Evolutionary conservation across 2,113 vertebrate species (phyloP).

Genomic region (Vulpes lagopus): DNA sequence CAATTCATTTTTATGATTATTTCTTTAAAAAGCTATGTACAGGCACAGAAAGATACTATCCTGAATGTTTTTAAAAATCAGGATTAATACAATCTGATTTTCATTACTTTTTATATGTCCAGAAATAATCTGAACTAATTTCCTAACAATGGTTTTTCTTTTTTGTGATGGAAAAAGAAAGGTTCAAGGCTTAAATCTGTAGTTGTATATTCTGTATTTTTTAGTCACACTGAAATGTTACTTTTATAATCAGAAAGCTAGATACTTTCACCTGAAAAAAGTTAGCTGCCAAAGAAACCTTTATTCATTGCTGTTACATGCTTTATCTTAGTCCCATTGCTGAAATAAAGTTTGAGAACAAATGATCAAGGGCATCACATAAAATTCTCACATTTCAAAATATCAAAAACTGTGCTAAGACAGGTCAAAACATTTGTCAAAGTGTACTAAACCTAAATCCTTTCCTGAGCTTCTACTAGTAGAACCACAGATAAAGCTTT

Average conservation of each 20-base stretch:
- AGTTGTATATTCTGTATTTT: background rate
- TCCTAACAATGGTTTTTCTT: background rate
- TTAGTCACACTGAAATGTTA: background rate
- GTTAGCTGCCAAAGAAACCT: background rate
- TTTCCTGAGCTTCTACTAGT: background rate
- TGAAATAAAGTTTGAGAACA: slow-evolving; percentile 44
- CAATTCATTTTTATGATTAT: background rate
- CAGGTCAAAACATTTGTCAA: background rate
- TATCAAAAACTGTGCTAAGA: background rate
- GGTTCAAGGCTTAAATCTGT: background rate
- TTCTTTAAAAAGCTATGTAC: background rate
- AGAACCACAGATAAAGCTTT: background rate
- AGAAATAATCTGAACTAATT: slow-evolving; percentile 6
- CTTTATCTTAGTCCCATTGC: background rate
- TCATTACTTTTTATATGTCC: background rate
- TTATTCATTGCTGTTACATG: background rate
- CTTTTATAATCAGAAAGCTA: background rate
- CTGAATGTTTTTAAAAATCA: background rate
- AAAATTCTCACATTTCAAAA: background rate
- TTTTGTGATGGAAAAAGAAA: background rate
- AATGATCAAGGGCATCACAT: background rate
- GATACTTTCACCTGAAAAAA: background rate
- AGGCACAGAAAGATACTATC: background rate
- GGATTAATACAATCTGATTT: slow-evolving; percentile 16
- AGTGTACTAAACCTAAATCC: background rate